Base-by-base conservation (phyloP, 2,113 vertebrate genomes). In the Oryzias melastigma region DNA sequence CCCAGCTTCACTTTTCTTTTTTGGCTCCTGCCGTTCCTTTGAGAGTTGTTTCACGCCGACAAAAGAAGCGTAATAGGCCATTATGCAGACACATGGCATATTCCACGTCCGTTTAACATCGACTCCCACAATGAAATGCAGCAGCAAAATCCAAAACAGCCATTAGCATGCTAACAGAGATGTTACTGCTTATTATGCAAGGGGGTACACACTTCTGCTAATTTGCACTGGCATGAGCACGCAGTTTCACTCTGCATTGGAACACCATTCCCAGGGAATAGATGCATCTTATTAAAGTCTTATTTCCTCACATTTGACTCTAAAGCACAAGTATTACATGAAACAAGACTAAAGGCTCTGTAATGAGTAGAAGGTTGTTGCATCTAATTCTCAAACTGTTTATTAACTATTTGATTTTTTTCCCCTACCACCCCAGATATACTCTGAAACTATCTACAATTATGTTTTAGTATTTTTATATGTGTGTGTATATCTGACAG, bases 151-250 rank as follows among this genome's bases (percentile, higher is more conserved):
- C 59, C 64, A 65, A 68, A 78, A 43, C 65, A 78, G 47, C 67
- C 61, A 84, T 85, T 82, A 84, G 68, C 75, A 85, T 79, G 83
- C 80, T 79, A 81, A 86, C 72, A 65, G 74, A 86, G 69, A 67
- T 52, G 65, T 74, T 80, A 57, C 55, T 60, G 65, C 65, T 68
- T 65, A 71, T 76, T 74, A 76, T 61, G 59, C 50, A 63, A 52
- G 53, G 65, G 57, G 62, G 75, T 59, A 55, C 55, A 69, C 78
- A 84, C 82, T 77, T 45, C 68, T 59, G 62, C 71, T 85, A 75
- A 88, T 88, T 86, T 83, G 54, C 27, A 47, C 58, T 74, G 71
- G 73, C 81, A 74, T 62, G n/a, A 68, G 73, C 71, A 76, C 66
- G 66, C 44, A 65, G 80, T 83, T 83, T 73, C 58, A 71, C 72